Evolutionary conservation across 2,113 vertebrate species (phyloP), one percentile per base, ranked within the genome.

Genomic region (Corythornis cristatus): DNA sequence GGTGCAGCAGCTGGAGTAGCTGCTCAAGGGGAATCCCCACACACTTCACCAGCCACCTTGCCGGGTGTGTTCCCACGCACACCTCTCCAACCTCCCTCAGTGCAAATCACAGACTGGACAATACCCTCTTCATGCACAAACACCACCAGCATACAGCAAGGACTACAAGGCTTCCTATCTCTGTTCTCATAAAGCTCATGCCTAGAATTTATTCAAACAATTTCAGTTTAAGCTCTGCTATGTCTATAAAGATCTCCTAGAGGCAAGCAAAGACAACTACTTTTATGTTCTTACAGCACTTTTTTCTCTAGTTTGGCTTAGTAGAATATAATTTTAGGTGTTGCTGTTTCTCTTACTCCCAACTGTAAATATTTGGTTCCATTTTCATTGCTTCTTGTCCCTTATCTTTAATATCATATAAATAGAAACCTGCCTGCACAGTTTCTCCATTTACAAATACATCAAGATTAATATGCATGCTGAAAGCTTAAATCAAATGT

Each of bases 401-500:
- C 35, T 70, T 66, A 28, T 93, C 89, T 95, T 92, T 73, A 80
- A 77, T 77, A 61, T 62, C 64, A 77, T 33, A 93, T 94, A 85
- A 95, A 95, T 81, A 97, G 96, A 96, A 91, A 67, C 68, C 67
- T 84, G 94, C 56, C 67, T 84, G 94, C 56, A 28, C 42, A 43
- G 84, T 60, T 77, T 70, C 82, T 93, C 92, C 77, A 25, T 89
- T 94, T 88, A 89, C 68, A 87, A 96, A 91, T 51, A 82, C 66
- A 73, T 16, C 12, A 82, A 95, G 68, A 95, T 95, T 96, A 89
- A 96, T 97, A 96, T 97, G 95, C 95, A 95, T 88, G 89, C 86
- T 85, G 95, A 96, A 91, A 92, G 95, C 92, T 97, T 84, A 86
- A 96, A 95, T 96, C 85, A 76, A 96, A 92, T 95, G 76, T 97